Evolutionary conservation across 2,797 vertebrate genomes (phyloP).

Genomic region (Acipenser ruthenus): DNA sequence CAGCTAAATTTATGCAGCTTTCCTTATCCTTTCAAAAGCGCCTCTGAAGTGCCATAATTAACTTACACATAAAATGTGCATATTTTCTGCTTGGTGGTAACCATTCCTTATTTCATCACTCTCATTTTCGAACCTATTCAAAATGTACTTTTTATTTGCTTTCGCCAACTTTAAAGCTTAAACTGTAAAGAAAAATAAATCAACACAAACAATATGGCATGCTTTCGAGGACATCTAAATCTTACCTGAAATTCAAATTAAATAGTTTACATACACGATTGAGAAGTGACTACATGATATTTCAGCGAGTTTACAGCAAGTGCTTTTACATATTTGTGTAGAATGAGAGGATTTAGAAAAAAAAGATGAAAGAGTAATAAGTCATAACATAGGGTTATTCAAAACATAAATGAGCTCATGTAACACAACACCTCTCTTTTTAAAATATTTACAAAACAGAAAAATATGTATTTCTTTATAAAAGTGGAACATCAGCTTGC

Average conservation of each 20-base stretch:
- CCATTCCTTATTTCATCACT: slow-evolving; percentile 86
- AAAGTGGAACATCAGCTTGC: too few relatives aligned
- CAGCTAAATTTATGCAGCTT: slow-evolving; percentile 99
- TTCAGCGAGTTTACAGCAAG: neutral
- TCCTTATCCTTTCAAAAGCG: slow-evolving; percentile 98
- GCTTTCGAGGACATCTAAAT: slow-evolving; percentile 19
- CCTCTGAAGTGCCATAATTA: slow-evolving; percentile 99
- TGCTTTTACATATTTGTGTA: too few relatives aligned
- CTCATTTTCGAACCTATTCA: slow-evolving; percentile 78
- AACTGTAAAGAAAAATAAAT: slow-evolving; percentile 53
- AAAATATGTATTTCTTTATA: too few relatives aligned
- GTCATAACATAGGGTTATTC: too few relatives aligned
- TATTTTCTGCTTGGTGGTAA: slow-evolving; percentile 97
- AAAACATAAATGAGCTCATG: too few relatives aligned
- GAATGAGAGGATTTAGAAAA: too few relatives aligned
- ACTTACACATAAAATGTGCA: slow-evolving; percentile 98
- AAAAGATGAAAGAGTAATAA: too few relatives aligned
- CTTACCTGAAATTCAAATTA: neutral
- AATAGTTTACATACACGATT: slow-evolving; percentile 7
- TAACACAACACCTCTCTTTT: too few relatives aligned
- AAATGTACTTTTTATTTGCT: slow-evolving; percentile 76
- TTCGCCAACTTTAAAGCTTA: slow-evolving; percentile 53
- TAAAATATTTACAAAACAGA: too few relatives aligned
- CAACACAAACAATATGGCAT: slow-evolving; percentile 40
- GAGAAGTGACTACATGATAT: slow-evolving; percentile 11